Conservation (phyloP, 1,140 invertebrate genomes). For the Forficula auricularia region DNA sequence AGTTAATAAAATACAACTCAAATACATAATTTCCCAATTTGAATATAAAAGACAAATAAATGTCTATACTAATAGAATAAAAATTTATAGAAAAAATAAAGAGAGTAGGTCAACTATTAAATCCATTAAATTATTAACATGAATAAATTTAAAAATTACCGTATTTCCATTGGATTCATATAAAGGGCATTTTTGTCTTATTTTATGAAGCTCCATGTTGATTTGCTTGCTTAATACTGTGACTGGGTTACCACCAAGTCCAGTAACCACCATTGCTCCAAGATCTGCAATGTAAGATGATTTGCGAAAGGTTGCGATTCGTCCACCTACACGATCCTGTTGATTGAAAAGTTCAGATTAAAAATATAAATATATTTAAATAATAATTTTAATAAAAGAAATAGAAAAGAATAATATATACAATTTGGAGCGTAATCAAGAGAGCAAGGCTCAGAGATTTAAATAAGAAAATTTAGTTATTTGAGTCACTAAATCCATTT, state of each 20-base stretch:
- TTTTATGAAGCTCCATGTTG: slow-evolving; percentile 90
- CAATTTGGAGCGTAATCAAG: too few species aligned
- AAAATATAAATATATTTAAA: background rate
- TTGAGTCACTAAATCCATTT: too few species aligned
- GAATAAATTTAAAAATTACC: slow-evolving; percentile 33
- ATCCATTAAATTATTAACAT: too few species aligned
- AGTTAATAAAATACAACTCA: too few species aligned
- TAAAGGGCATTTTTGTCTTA: slow-evolving; percentile 89
- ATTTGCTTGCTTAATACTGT: slow-evolving; percentile 91
- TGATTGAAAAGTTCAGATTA: slow-evolving; percentile 15
- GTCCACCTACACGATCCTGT: slow-evolving; percentile 81
- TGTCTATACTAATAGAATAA: too few species aligned
- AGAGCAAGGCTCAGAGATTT: too few species aligned
- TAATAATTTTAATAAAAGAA: background rate
- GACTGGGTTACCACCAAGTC: slow-evolving; percentile 88
- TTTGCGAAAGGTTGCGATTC: slow-evolving; percentile 92
- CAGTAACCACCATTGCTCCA: slow-evolving; percentile 76
- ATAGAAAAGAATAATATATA: too few species aligned
- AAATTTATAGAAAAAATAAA: too few species aligned
- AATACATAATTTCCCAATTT: too few species aligned
- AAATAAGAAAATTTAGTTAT: too few species aligned
- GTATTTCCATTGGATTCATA: slow-evolving; percentile 88
- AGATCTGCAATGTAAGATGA: slow-evolving; percentile 88
- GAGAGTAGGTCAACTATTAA: too few species aligned
- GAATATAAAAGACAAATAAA: too few species aligned